These are phyloP conservation scores for Sussaba pulchella DNA, from an alignment of 2,888 invertebrate species.

Conservation along the genomic window DNA sequence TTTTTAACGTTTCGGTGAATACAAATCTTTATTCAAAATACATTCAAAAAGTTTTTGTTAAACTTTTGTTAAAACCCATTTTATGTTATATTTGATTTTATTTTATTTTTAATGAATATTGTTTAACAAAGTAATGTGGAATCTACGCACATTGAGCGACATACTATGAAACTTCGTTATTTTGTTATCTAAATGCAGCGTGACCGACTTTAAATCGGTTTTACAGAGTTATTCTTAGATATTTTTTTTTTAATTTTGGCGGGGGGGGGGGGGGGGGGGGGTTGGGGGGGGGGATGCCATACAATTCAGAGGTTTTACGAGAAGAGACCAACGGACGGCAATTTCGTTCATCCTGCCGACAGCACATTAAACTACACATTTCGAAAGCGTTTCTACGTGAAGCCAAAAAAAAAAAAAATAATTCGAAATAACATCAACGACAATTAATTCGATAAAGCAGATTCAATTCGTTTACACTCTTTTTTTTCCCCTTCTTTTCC, in stretches of 20 bases:
- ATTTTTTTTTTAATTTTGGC: neutral
- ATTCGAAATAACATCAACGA: neutral
- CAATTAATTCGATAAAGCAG: neutral
- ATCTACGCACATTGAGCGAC: constrained; percentile 26
- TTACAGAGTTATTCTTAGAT: neutral
- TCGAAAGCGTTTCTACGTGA: constrained; percentile 33
- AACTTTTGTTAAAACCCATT: constrained; percentile 45
- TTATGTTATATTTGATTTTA: neutral
- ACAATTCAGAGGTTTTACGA: neutral
- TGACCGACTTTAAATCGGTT: constrained; percentile 40
- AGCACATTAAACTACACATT: constrained; percentile 12
- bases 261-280: too few relatives aligned
- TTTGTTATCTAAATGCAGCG: constrained; percentile 73
- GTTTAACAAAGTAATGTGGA: constrained; percentile 32
- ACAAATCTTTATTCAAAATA: constrained; percentile 66
- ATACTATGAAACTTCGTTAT: constrained; percentile 46
- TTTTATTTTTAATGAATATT: constrained; percentile 28
- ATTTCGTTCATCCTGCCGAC: constrained; percentile 29
- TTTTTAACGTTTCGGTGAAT: constrained; percentile 51
- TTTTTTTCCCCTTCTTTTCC: neutral
- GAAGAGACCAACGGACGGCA: constrained; percentile 10
- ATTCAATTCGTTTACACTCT: neutral
- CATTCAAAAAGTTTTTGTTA: constrained; percentile 46
- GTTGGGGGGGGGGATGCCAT: neutral
- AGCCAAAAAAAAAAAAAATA: constrained; percentile 33